Evolutionary conservation across 2,113 vertebrate genomes (phyloP), one percentile per base, ranked within the genome.

Genomic region (Nesogale talazaci): DNA sequence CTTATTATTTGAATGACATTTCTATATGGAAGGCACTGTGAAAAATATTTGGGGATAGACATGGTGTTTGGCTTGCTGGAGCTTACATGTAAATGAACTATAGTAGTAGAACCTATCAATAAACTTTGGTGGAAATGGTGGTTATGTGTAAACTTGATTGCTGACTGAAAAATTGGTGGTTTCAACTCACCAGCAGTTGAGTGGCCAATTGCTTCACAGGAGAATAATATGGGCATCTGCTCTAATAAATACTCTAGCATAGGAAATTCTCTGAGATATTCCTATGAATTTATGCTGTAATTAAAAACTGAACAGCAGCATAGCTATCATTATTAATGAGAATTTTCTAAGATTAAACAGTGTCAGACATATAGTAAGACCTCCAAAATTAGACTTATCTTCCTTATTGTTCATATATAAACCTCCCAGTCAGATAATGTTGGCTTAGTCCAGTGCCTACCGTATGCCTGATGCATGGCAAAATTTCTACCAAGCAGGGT

Each of bases 371-470:
- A 36, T 69, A 85, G 14, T 40, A 90, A 77, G 29, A 0, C 1
- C n/a, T 92, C 25, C 38, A 20, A 79, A 86, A 46, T 76, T 7
- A 29, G 46, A 77, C 36, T 0, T 27, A 52, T 57, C 76, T 85
- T 75, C 34, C 14, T 8, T 29, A 57, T 4, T 52, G 59, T 19
- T 76, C 85, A n/a, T 83, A 65, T 42, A 3, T 56, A 52, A 40
- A 3, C 75, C 31, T 90, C 25, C 29, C 77, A 74, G 57, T 14
- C 27, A 76, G 3, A 22, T 11, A 82, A 34, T 56, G 14, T 81
- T 75, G 67, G 46, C 57, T 94, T 84, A 22, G 77, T 86, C 38
- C n/a, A 80, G 12, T 76, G 36, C 22, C 40, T 93, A 72, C 25
- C 11, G n/a, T 67, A 56, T 80, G 42, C 42, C 70, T 89, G 67